Base-by-base conservation (phyloP, 2,113 vertebrate species). In the Carollia perspicillata region DNA sequence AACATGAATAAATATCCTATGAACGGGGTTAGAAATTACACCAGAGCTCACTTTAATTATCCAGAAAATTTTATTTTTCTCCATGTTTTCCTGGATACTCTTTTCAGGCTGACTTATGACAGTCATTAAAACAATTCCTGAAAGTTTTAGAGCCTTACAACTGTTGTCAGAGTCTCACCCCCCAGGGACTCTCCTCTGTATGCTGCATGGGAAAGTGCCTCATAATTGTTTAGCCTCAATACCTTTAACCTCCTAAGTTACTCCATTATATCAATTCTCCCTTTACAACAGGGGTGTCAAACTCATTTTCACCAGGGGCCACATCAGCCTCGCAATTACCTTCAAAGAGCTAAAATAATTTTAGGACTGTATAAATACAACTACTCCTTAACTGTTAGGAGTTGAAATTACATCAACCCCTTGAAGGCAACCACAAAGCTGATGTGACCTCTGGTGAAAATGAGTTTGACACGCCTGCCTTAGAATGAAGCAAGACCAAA, bases 21-120 rank as follows among this genome's bases (percentile, higher is more conserved):
- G 12, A 47, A 65, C 33, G n/a, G 9, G n/a, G 4, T 60, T 63
- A 84, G 79, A 92, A 74, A 92, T 92, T 49, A 60, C 10, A 28
- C 55, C 26, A 51, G 42, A 49, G 53, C 12, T 92, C 20, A 30
- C 68, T 58, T 81, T 47, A 26, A 51, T 84, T 84, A 51, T 40
- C 68, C 68, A 74, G n/a, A 74, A 81, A 84, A 51, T 92, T 84
- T 92, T 63, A 84, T 74, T 92, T 92, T 84, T 63, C 68, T 80
- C 55, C 37, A 37, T 74, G 9, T 86, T 74, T 55, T 90, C 51
- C 66, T 58, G 33, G 44, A 40, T 49, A 66, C 63, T 60, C 60
- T 79, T 86, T 60, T 72, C 51, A 49, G 30, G 28, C 51, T 47
- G 72, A 71, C 51, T 60, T 37, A 86, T 44, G 42, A 42, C n/a